Conservation (phyloP, 2,888 invertebrate genomes). For the Holacanthella duospinosa region DNA sequence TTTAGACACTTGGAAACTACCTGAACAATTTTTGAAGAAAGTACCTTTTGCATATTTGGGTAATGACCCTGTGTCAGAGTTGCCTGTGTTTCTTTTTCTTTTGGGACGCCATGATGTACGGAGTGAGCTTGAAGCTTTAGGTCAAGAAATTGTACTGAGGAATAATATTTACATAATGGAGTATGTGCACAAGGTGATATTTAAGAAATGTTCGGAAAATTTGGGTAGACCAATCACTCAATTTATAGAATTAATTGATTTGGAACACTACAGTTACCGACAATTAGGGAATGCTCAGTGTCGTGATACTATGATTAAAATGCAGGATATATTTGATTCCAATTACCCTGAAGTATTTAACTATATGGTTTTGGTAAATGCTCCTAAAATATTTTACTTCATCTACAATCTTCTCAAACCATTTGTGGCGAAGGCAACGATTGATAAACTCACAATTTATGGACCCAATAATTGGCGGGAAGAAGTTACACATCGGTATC, state of each 20-base stretch:
- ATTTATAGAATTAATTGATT: constrained; percentile 2
- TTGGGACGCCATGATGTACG: constrained; percentile 3
- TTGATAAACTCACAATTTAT: background rate
- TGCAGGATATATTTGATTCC: background rate
- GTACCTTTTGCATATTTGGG: background rate
- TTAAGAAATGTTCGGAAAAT: background rate
- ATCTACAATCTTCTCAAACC: background rate
- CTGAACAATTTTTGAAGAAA: background rate
- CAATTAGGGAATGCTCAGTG: background rate
- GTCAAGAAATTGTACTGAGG: background rate
- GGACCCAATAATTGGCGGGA: background rate
- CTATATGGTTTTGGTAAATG: background rate
- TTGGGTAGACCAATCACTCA: background rate
- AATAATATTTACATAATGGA: background rate
- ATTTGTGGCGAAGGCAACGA: background rate
- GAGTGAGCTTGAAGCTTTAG: background rate
- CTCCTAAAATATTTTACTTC: constrained; percentile 1
- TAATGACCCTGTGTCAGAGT: background rate
- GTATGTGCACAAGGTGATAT: background rate
- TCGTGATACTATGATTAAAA: background rate
- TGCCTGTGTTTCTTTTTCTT: background rate
- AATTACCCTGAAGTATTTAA: constrained; percentile 2
- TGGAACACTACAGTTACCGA: constrained; percentile 1
- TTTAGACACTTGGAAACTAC: background rate
- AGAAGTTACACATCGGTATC: background rate